Evolutionary conservation across 1,140 invertebrate genomes (phyloP).

Genomic region (Augochlora pura): DNA sequence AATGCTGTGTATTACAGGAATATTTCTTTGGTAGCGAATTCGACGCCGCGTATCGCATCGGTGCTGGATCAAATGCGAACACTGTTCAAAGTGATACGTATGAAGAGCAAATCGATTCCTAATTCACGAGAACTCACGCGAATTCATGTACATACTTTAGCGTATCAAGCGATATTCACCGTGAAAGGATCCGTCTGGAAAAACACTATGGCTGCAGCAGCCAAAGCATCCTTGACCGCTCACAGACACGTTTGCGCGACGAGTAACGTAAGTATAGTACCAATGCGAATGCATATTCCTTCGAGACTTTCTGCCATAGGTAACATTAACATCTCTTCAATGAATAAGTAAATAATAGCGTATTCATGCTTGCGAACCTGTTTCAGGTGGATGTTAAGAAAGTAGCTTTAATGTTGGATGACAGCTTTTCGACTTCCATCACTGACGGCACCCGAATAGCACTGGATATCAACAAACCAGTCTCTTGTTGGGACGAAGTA

Average conservation of each 20-base stretch:
- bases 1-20: conserved; percentile 86
- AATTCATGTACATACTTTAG: conserved; percentile 93
- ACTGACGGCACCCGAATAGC: conserved; percentile 81
- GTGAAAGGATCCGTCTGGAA: conserved; percentile 86
- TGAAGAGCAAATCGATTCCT: conserved; percentile 75
- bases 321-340: no score
- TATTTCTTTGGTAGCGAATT: conserved; percentile 88
- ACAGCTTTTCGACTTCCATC: conserved; percentile 89
- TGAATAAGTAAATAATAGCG: background rate
- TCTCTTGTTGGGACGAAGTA: conserved; percentile 91
- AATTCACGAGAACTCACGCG: conserved; percentile 84
- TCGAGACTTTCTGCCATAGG: no score
- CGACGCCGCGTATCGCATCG: conserved; percentile 89
- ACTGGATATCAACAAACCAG: conserved; percentile 86
- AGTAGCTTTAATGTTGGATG: conserved; percentile 89
- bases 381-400: conserved; percentile 85
- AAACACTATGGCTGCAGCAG: conserved; percentile 88
- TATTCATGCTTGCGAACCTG: conserved; percentile 3
- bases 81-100: conserved; percentile 83
- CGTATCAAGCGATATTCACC: conserved; percentile 92
- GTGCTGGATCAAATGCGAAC: conserved; percentile 92
- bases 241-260: conserved; percentile 93
- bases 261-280: conserved; percentile 79
- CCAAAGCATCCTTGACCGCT: conserved; percentile 91
- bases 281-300: no score